phyloP scores from a whole-genome alignment of 2,888 invertebrate genomes.

The Ennomos quercinarius region DNA sequence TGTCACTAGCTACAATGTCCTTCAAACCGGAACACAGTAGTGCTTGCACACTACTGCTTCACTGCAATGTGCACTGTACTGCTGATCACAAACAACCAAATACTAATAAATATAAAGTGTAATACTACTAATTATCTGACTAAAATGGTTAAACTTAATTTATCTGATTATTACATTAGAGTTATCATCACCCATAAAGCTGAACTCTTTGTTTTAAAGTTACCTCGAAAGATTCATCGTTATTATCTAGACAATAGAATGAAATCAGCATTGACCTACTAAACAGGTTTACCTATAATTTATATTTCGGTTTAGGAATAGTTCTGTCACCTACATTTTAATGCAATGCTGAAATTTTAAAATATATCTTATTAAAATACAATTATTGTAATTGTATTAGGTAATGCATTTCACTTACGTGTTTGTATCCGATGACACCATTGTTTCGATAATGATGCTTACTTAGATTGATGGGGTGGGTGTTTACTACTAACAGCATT shows the following conservation, averaged over 20 bases:
- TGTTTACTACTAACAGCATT: conserved; percentile 22
- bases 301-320: too few relatives aligned
- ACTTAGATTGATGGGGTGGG: conserved; percentile 40
- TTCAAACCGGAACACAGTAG: too few relatives aligned
- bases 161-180: conserved; percentile 26
- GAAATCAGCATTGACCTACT: conserved; percentile 61
- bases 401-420: conserved; percentile 35
- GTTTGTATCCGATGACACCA: conserved; percentile 25
- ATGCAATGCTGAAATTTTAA: conserved; percentile 31
- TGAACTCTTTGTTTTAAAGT: conserved; percentile 36
- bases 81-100: too few relatives aligned
- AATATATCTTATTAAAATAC: conserved; percentile 9
- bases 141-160: not conserved
- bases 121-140: not conserved
- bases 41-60: too few relatives aligned
- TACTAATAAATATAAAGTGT: too few relatives aligned
- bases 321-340: conserved; percentile 15
- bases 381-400: conserved; percentile 26
- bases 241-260: conserved; percentile 48
- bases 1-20: too few relatives aligned
- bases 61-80: too few relatives aligned
- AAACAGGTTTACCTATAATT: conserved; percentile 29
- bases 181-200: conserved; percentile 26
- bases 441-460: conserved; percentile 27
- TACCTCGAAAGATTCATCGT: conserved; percentile 42